Percentiles rank a stretch among this genome's conserved stretches.
These are phyloP conservation scores for Geophilus truncorum DNA, from an alignment of 2,888 invertebrate genomes.

Conservation along the genomic window DNA sequence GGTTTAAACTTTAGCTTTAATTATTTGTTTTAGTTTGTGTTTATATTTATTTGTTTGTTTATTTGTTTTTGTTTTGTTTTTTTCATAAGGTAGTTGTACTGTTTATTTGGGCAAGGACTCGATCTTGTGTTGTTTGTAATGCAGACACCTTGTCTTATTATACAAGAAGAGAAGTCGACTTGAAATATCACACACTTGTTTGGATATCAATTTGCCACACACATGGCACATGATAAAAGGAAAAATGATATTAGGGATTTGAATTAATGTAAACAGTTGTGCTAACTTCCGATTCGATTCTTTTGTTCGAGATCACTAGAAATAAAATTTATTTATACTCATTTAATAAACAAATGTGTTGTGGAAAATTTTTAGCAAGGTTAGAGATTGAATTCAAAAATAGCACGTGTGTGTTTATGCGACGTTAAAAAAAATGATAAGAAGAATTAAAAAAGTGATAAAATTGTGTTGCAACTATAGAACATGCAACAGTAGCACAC, in stretches of 20 bases:
- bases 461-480: no score
- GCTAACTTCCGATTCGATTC: constrained; percentile 1
- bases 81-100: constrained; percentile 1
- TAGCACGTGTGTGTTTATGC: no score
- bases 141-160: constrained; percentile 12
- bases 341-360: no score
- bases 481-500: no score
- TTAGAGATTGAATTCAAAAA: no score
- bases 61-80: not conserved
- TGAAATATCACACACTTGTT: constrained; percentile 20
- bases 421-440: no score
- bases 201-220: constrained; percentile 24
- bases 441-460: no score
- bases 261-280: not conserved
- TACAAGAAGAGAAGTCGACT: constrained; percentile 18
- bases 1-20: not conserved
- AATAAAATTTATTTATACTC: no score
- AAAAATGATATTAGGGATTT: not conserved
- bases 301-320: no score
- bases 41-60: not conserved
- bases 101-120: constrained; percentile 27
- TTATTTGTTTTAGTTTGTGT: not conserved
- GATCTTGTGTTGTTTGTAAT: constrained; percentile 22
- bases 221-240: constrained; percentile 2
- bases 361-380: no score